phyloP scores from a whole-genome alignment of 1,140 invertebrate genomes.

The Hormaphis cornu region DNA sequence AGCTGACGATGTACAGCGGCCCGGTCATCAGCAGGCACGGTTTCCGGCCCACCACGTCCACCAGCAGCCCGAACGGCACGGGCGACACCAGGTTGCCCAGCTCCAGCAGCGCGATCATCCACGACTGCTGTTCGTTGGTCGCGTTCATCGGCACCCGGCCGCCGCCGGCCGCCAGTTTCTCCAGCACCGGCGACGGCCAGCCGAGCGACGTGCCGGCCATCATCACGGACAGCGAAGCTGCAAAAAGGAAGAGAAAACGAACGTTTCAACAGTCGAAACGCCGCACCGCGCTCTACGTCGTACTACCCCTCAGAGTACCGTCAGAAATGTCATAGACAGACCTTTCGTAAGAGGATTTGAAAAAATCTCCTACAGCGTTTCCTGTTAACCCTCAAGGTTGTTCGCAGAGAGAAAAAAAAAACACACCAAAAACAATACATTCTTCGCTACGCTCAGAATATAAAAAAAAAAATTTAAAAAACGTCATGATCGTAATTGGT shows the following conservation, averaged over 20 bases:
- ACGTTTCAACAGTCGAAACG: too few species aligned
- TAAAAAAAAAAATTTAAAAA: too few species aligned
- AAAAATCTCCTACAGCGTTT: too few species aligned
- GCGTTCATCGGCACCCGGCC: slow-evolving; percentile 17
- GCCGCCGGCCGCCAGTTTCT: slow-evolving; percentile 48
- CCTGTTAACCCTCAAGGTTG: too few species aligned
- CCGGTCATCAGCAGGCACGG: slow-evolving; percentile 60
- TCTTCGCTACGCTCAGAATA: too few species aligned
- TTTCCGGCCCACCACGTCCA: slow-evolving; percentile 35
- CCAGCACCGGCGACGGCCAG: slow-evolving; percentile 65
- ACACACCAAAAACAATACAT: too few species aligned
- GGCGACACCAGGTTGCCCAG: slow-evolving; percentile 37
- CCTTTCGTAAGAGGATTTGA: too few species aligned
- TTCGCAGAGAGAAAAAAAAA: too few species aligned
- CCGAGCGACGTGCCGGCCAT: slow-evolving; percentile 56
- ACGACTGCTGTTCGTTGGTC: slow-evolving; percentile 32
- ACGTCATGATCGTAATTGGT: too few species aligned
- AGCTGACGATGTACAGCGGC: slow-evolving; percentile 57
- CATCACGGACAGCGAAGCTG: slow-evolving; percentile 37
- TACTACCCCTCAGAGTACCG: too few species aligned
- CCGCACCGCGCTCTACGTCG: too few species aligned
- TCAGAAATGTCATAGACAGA: too few species aligned
- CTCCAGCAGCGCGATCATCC: slow-evolving; percentile 35
- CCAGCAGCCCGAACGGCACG: slow-evolving; percentile 36
- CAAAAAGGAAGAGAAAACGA: slow-evolving; percentile 31